A percentile compares a stretch with the other conserved stretches of the same genome.
phyloP scores from a whole-genome alignment of 2,797 vertebrate genomes.

The Lacerta viridis region DNA sequence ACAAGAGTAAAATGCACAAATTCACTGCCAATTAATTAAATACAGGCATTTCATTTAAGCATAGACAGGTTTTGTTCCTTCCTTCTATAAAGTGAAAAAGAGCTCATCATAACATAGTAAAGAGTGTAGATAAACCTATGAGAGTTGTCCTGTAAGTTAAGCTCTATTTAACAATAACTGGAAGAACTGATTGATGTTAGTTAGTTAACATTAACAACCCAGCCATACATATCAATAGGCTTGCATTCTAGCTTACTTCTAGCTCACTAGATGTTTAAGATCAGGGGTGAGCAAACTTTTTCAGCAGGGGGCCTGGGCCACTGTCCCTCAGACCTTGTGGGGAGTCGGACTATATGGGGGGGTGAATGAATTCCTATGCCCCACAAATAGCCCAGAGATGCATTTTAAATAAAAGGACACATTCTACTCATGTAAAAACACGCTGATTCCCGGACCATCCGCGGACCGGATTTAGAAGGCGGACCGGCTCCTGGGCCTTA shows the following conservation, averaged over 20 bases:
- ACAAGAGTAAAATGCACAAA: conserved; percentile 49
- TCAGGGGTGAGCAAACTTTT: no score
- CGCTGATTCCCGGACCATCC: no score
- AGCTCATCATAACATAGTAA: neutral
- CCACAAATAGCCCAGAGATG: no score
- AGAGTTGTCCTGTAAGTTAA: conserved; percentile 44
- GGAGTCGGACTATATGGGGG: no score
- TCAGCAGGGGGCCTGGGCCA: no score
- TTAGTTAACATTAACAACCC: conserved; percentile 43
- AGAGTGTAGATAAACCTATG: conserved; percentile 9
- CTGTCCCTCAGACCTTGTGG: no score
- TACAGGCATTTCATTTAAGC: conserved; percentile 58
- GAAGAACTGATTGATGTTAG: conserved; percentile 50
- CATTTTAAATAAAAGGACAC: no score
- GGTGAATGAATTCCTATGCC: no score
- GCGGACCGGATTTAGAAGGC: no score
- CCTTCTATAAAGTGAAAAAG: conserved; percentile 51
- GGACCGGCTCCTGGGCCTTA: neutral
- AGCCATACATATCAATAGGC: conserved; percentile 51
- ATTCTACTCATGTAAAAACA: no score
- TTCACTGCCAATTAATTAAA: conserved; percentile 50
- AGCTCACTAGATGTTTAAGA: conserved; percentile 18
- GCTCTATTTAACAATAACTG: conserved; percentile 62
- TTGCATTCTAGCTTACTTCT: conserved; percentile 61
- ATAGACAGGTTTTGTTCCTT: conserved; percentile 39